Evolutionary conservation across 2,888 invertebrate species (phyloP), one percentile per base, ranked within the genome.

Genomic region (Morpho achilles): DNA sequence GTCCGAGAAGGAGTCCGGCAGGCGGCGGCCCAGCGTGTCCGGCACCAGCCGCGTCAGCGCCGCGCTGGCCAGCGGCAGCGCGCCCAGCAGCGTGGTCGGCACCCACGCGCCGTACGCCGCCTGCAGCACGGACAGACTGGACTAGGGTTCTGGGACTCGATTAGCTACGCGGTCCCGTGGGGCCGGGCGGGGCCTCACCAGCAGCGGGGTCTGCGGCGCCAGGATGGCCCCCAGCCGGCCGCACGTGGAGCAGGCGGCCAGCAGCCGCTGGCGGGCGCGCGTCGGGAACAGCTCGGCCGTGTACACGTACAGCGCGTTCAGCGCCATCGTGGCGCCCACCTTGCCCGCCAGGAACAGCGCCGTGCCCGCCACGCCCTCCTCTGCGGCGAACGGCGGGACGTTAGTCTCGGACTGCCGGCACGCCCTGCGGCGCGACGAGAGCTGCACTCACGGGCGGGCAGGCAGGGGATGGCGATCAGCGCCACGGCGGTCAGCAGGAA

Each of bases 241-340:
- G 67, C 93, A 87, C 86, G 94, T 94, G 55, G 94, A 94, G 80
- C 95, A 94, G 39, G 93, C 87, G 4, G 94, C 94, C 48, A 95
- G 89, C 68, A 94, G 85, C 45, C 94, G 92, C 75, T 95, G 94
- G 7, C 95, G 91, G 22, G 94, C 91, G 62, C 92, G 91, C 54
- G 95, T 95, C 0, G 95, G 95, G 80, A 94, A 95, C 80, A 95
- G 87, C 84, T 95, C 95, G 8, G 94, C 92, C 8, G 94, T 94
- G 79, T 93, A 94, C 75, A 94, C 92, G 79, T 94, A 94, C 62
- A 94, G 83, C 51, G 92, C 92, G 71, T 93, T 92, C 76, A 94
- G 93, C 22, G 94, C 90, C 78, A 93, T 92, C 8, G 94, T 93
- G 39, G 93, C 94, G 57, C 93, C 92, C 74, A 92, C 81, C 80